Evolutionary conservation across 2,888 invertebrate species (phyloP).

Genomic region (Caenorhabditis sp.): DNA sequence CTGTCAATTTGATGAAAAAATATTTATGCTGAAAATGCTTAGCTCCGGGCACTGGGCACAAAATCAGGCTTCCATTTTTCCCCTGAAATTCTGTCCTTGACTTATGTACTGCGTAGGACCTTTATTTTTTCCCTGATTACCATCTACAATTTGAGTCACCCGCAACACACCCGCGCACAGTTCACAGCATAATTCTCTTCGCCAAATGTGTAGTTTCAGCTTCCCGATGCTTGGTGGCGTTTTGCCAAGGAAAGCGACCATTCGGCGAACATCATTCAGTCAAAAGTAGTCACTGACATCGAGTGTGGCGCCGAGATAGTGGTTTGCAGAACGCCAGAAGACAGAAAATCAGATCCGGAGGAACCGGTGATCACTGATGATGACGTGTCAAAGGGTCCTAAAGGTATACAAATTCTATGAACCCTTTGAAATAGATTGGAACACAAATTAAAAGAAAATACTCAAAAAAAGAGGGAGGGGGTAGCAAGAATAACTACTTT

Average conservation of each 20-base stretch:
- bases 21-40: too few species aligned
- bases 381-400: constrained; percentile 3
- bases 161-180: not conserved
- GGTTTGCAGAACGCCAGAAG: constrained; percentile 44
- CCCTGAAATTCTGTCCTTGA: not conserved
- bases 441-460: constrained; percentile 1
- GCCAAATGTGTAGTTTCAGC: constrained; percentile 40
- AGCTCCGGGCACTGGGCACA: too few species aligned
- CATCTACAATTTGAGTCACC: not conserved
- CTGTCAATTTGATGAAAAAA: too few species aligned
- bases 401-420: constrained; percentile 13
- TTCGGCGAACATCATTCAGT: constrained; percentile 55
- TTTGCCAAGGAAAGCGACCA: constrained; percentile 55
- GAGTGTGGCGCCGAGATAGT: constrained; percentile 58
- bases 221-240: constrained; percentile 56
- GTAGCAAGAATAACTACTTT: too few species aligned
- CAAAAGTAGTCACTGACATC: constrained; percentile 54
- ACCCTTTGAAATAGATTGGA: not conserved
- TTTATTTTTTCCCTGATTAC: not conserved
- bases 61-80: not conserved
- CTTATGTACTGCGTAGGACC: too few species aligned
- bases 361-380: constrained; percentile 16
- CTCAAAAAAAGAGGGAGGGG: not conserved
- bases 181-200: not conserved
- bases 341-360: constrained; percentile 48